Evolutionary conservation across 2,888 invertebrate species (phyloP), one percentile per base, ranked within the genome.

Genomic region (Pteria penguin): DNA sequence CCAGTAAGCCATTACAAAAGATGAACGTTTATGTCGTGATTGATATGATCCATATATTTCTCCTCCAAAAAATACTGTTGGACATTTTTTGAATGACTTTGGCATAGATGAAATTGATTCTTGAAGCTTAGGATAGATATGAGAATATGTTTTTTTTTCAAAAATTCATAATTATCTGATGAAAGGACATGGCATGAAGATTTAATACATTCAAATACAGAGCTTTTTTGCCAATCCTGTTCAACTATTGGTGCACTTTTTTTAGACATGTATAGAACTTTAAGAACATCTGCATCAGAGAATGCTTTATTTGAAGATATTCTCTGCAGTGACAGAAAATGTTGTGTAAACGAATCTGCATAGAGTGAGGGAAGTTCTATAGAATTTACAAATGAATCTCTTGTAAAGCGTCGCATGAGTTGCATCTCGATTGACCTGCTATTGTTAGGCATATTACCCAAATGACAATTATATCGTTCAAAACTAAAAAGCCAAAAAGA

Each of bases 401-500:
- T 58, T 24, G 58, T 22, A 62, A 72, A 72, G 4, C 45, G 26
- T 32, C 55, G 32, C 61, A 76, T 72, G 4, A 76, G 31, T 24
- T 76, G 76, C 14, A 57, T 36, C 65, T 76, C 72, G n/a, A 60
- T 62, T 27, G 27, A 29, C 33, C 60, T 67, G 14, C 61, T 76
- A 62, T 76, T 76, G n/a, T 36, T 76, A n/a, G 68, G 58, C 61
- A 60, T 57, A n/a, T 11, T 29, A 11, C 76, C 76, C 32, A 76
- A 31, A 26, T 60, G 29, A 26, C 72, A 62, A 68, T 76, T 76
- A 27, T 72, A 57, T 8, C 68, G n/a, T 32, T 72, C 65, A 72
- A 72, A 76, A 55, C 71, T 66, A 33, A 72, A 72, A 8, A 65
- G 29, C 76, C 71, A 76, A 61, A 72, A 76, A 24, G 68, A 61